Evolutionary conservation across 2,888 invertebrate species (phyloP), one percentile per base, ranked within the genome.

Genomic region (Acanthopleura granulata): DNA sequence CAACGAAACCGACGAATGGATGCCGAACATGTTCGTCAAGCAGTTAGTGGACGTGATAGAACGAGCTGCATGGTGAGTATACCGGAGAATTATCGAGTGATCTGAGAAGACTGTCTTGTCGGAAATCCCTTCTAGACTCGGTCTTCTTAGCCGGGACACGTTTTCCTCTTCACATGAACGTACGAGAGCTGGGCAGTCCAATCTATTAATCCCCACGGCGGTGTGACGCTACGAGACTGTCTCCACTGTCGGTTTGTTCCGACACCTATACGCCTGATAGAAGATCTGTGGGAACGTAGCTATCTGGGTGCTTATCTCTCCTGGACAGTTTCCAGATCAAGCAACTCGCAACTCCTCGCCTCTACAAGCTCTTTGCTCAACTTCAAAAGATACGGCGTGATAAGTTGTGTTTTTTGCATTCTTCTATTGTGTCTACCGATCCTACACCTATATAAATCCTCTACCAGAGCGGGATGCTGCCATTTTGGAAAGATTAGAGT

Each of bases 1-100:
- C 92, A 93, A 85, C 72, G 84, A 83, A 1, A 74, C 75, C 15
- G 82, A 80, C 4, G 82, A 83, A 61, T 81, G 80, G 79, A 80
- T 84, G 73, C 80, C 84, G 14, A 88, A 88, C 78, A 74, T 76
- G 9, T 88, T 87, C 75, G 88, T 88, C 49, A 80, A 78, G 29
- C 82, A 83, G 62, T 74, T 88, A n/a, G 78, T 87, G 12, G 77
- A 80, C 0, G 80, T 84, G n/a, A 80, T 88, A 25, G 84, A 87
- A 73, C 80, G 82, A 49, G 88, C 88, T 9, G 88, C 86, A 11
- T 84, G 84, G 86, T 87, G 78, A 75, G 82, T 80, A 16, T 22
- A 25, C 57, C n/a, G 22, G 22, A 15, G 6, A 57, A n/a, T 57
- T 22, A 6, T 22, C 12, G 57, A n/a, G n/a, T 57, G 18, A 57